Percentiles rank a stretch among this genome's conserved stretches.
Conservation (phyloP, 2,797 vertebrate genomes). For the Salarias fasciatus region DNA sequence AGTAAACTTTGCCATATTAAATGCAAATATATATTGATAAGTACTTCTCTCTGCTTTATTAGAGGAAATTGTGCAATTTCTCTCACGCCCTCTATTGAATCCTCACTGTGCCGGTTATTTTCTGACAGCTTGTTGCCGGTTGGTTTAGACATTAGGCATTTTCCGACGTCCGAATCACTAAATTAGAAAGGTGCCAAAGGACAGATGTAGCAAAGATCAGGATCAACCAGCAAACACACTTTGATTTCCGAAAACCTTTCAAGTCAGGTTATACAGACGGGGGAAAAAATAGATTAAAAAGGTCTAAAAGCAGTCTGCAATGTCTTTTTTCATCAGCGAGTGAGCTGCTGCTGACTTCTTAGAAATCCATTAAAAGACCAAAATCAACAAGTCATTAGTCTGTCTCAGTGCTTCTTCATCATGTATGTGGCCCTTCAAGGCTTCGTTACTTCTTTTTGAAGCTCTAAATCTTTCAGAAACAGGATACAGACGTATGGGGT, state of each 20-base stretch:
- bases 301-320: conserved; percentile 9
- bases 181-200: conserved; percentile 30
- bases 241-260: conserved; percentile 37
- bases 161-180: conserved; percentile 55
- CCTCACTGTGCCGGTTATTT: conserved; percentile 28
- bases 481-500: not conserved
- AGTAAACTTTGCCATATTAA: not conserved
- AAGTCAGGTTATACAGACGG: conserved; percentile 27
- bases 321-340: not conserved
- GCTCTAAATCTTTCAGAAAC: conserved; percentile 10
- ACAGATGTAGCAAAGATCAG: conserved; percentile 40
- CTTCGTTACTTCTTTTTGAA: conserved; percentile 9
- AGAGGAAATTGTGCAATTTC: conserved; percentile 20
- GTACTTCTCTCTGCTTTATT: conserved; percentile 3
- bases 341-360: not conserved
- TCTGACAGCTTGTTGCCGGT: conserved; percentile 43
- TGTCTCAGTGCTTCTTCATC: not conserved
- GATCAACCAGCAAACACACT: conserved; percentile 30
- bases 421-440: not conserved
- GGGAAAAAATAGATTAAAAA: conserved; percentile 22
- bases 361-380: conserved; percentile 9
- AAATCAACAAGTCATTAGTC: conserved; percentile 10
- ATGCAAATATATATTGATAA: conserved; percentile 21
- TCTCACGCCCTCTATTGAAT: conserved; percentile 27
- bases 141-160: conserved; percentile 26